A percentile compares a stretch with the other conserved stretches of the same genome.
Conservation (phyloP, 2,888 invertebrate genomes). For the Hypsopygia costalis region DNA sequence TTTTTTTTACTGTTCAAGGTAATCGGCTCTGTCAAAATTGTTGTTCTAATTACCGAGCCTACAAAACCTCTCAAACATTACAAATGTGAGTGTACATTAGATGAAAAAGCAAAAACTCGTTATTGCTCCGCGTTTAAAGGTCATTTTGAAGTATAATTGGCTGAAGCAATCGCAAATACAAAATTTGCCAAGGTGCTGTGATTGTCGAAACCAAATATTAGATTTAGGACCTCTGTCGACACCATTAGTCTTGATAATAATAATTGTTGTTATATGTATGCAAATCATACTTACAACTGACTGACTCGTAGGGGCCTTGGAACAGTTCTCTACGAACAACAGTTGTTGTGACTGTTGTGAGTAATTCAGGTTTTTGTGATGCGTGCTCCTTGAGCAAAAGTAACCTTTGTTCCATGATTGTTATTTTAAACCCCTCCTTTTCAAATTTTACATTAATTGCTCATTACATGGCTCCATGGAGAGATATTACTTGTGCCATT, state of each 20-base stretch:
- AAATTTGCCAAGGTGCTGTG: slow-evolving; percentile 9
- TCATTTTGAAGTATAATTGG: slow-evolving; percentile 2
- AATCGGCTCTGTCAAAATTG: slow-evolving; percentile 15
- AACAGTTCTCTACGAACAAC: not conserved
- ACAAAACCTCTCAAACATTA: slow-evolving; percentile 15
- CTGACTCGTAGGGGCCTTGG: slow-evolving; percentile 5
- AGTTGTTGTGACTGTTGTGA: too few species aligned
- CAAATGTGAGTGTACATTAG: slow-evolving; percentile 6
- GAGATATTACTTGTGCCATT: too few species aligned
- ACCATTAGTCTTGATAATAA: slow-evolving; percentile 9
- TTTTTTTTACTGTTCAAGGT: slow-evolving; percentile 15
- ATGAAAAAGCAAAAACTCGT: not conserved
- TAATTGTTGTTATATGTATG: slow-evolving; percentile 14
- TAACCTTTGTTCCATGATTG: too few species aligned
- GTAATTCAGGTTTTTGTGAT: too few species aligned
- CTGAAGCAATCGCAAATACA: slow-evolving; percentile 2
- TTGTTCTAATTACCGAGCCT: slow-evolving; percentile 20
- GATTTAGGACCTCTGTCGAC: slow-evolving; percentile 13
- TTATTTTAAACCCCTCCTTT: too few species aligned
- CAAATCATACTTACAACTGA: slow-evolving; percentile 12
- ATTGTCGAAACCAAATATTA: slow-evolving; percentile 15
- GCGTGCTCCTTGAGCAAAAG: too few species aligned
- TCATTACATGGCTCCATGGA: too few species aligned
- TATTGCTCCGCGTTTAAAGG: slow-evolving; percentile 6
- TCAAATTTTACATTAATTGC: too few species aligned